Evolutionary conservation across 2,113 vertebrate genomes (phyloP).

Genomic region (Aspidoscelis tigris): DNA sequence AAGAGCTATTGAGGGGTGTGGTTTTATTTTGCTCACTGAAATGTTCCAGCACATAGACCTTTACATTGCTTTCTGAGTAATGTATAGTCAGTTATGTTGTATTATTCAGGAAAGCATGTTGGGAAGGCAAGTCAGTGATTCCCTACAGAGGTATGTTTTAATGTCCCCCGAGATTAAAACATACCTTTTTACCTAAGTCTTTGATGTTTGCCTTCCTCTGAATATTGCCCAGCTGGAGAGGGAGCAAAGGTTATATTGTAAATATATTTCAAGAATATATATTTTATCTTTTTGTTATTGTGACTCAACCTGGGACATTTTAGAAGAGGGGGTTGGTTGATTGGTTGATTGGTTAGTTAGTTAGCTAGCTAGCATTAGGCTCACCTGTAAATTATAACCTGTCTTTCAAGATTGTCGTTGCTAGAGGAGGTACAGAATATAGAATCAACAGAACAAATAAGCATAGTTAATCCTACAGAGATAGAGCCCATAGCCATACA

Average conservation of each 20-base stretch:
- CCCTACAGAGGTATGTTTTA: no score
- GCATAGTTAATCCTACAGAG: background rate
- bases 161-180: no score
- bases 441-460: background rate
- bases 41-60: slow-evolving; percentile 12
- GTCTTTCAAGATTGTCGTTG: background rate
- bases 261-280: no score
- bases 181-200: no score
- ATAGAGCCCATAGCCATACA: background rate
- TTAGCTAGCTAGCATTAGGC: background rate
- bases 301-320: no score
- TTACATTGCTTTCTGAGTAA: background rate
- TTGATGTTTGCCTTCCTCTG: no score
- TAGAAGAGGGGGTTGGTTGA: no score
- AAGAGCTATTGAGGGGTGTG: slow-evolving; percentile 21
- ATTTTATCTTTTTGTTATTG: no score
- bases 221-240: no score
- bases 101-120: background rate
- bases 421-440: background rate
- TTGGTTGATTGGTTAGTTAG: no score
- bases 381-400: background rate
- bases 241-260: no score
- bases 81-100: background rate
- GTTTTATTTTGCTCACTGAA: slow-evolving; percentile 45
- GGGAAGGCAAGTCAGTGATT: background rate